Evolutionary conservation across 92 coral and sea anemone genomes (phyloP), one percentile per base, ranked within the genome.

Genomic region (Heteractis magnifica): DNA sequence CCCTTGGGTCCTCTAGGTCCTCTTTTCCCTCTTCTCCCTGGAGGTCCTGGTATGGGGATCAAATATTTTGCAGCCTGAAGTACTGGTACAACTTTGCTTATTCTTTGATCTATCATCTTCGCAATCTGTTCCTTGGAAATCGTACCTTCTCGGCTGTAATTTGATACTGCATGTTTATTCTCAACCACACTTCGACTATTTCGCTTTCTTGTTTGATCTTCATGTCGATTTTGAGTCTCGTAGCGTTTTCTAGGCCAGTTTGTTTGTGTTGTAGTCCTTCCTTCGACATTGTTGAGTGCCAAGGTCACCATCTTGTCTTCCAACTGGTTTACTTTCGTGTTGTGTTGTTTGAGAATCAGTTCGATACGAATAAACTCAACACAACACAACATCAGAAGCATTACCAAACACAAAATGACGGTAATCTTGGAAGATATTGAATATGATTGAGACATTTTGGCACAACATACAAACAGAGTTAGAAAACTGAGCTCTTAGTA

Each of bases 341-440:
- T 34, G 44, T 34, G 3, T 34, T 34, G 44, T 34, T 34, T 34
- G 44, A 34, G 44, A 34, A 34, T 53, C 59, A 77, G 81, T 23
- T 77, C 81, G 81, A 77, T 52, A 15, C 81, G 65, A 4, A 77
- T 23, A 56, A 77, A 77, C 81, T 77, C 81, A 23, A 23, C 68
- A 55, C 81, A 77, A 21, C 81, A 77, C 81, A 77, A 56, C 11
- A 71, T 14, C 44, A 23, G 4, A 71, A 71, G 0, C 76, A 8
- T 19, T 48, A 71, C 1, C 76, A 3, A 23, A 23, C 44, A 26
- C 26, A 26, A 26, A 26, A 26, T 26, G 26, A 26, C 26, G 26
- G 26, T 26, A 26, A 0, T 26, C 26, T 26, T 26, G 26, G 26
- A 26, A 26, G 26, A 26, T 26, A 26, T 26, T 26, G 26, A 26